phyloP scores from a whole-genome alignment of 2,113 vertebrate genomes.

The Isurus oxyrinchus region DNA sequence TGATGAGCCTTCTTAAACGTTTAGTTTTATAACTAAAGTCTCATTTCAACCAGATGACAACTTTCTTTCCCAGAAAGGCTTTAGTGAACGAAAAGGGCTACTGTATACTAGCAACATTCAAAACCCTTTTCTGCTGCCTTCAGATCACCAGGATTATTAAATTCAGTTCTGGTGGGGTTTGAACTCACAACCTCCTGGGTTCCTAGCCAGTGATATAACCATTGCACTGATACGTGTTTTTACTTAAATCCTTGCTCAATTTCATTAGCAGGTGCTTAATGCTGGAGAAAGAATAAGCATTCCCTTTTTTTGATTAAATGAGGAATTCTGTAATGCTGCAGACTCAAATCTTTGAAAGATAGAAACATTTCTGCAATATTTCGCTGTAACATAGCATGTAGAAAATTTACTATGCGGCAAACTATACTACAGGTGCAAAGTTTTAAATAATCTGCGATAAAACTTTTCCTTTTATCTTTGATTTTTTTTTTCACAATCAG shows the following conservation, averaged over 20 bases:
- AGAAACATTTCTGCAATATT: neutral
- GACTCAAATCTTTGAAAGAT: neutral
- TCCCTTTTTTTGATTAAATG: neutral
- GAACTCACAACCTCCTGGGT: neutral
- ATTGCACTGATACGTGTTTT: neutral
- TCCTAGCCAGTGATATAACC: neutral
- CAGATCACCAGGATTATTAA: neutral
- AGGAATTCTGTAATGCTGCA: neutral
- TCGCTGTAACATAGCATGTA: neutral
- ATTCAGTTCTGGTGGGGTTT: neutral
- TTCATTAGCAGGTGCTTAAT: neutral
- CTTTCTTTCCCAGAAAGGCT: neutral
- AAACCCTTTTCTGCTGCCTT: neutral
- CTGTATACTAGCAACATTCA: neutral
- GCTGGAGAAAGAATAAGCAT: neutral
- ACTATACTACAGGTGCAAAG: neutral
- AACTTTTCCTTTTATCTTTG: neutral
- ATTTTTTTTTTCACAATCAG: neutral
- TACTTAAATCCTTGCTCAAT: neutral
- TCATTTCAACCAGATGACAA: neutral
- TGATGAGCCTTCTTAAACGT: neutral
- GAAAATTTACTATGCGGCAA: neutral
- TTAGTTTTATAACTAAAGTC: neutral
- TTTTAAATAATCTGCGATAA: neutral
- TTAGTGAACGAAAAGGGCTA: neutral